These are phyloP conservation scores for Ephydatia muelleri DNA, from an alignment of 37 sponge, comb jelly and placozoan genomes.

Conservation along the genomic window DNA sequence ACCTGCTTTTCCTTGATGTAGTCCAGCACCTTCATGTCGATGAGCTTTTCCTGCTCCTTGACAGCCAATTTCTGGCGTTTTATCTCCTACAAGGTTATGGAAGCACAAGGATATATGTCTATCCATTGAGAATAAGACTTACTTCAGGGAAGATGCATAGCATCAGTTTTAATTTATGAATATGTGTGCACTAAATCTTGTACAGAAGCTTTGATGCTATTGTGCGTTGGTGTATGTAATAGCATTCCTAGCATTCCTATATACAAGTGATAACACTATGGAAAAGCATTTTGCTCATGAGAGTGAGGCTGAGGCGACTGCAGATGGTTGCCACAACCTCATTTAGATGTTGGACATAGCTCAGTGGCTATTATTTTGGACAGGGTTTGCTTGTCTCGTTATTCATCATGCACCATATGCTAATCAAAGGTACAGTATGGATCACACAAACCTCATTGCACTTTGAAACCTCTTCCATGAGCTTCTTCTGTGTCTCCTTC, in stretches of 20 bases:
- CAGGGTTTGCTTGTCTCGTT: neutral
- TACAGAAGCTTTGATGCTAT: neutral
- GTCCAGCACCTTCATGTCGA: conserved; percentile 87
- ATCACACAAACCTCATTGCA: conserved; percentile 58
- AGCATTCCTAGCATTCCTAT: no score
- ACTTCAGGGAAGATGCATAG: no score
- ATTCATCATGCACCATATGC: neutral
- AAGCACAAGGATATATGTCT: no score
- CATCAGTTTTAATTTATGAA: no score
- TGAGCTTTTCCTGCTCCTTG: conserved; percentile 85
- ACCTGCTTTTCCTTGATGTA: conserved; percentile 94
- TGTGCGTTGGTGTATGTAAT: neutral
- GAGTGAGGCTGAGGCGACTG: no score
- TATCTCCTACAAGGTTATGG: conserved; percentile 64
- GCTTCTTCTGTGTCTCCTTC: conserved; percentile 67
- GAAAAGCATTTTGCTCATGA: no score
- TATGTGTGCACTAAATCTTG: neutral
- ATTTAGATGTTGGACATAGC: no score
- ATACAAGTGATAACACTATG: no score
- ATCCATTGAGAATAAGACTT: no score
- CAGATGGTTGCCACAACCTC: no score
- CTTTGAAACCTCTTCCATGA: conserved; percentile 94
- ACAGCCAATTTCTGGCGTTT: conserved; percentile 72
- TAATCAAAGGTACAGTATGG: neutral
- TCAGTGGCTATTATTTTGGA: no score